phyloP scores from a whole-genome alignment of 2,113 vertebrate species.

The Mesitornis unicolor region DNA sequence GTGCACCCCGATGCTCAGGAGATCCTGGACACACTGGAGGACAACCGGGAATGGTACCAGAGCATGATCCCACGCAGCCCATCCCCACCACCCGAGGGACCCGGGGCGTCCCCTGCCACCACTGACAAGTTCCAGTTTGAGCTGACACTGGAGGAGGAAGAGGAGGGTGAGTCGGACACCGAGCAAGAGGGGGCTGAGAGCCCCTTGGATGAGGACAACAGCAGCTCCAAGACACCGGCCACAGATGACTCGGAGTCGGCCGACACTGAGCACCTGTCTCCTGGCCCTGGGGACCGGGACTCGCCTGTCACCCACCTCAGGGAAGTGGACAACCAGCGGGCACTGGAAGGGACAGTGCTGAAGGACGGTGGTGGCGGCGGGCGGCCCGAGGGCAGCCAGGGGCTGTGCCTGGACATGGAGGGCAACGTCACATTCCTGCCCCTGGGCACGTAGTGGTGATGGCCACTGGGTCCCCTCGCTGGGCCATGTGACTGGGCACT shows the following conservation, averaged over 20 bases:
- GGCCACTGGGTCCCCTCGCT: accelerated
- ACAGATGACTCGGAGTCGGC: constrained; percentile 22
- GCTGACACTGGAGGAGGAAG: constrained; percentile 79
- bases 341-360: background rate
- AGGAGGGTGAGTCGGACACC: constrained; percentile 76
- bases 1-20: constrained; percentile 92
- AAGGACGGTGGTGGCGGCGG: background rate
- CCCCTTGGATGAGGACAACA: constrained; percentile 73
- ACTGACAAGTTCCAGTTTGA: constrained; percentile 85
- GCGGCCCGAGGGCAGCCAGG: background rate
- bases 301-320: background rate
- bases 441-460: constrained; percentile 13
- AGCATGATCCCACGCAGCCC: constrained; percentile 91
- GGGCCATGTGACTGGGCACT: background rate
- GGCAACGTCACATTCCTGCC: constrained; percentile 43
- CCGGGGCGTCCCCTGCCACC: background rate
- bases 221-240: constrained; percentile 55
- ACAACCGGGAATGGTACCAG: constrained; percentile 94
- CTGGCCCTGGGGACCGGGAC: background rate
- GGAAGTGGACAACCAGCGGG: background rate
- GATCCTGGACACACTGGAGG: constrained; percentile 89
- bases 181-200: constrained; percentile 62
- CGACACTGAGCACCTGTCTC: background rate
- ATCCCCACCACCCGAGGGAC: constrained; percentile 37
- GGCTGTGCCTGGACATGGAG: constrained; percentile 41